Evolutionary conservation across 1,140 invertebrate genomes (phyloP), one percentile per base, ranked within the genome.

Genomic region (Dendrolimus punctatus): DNA sequence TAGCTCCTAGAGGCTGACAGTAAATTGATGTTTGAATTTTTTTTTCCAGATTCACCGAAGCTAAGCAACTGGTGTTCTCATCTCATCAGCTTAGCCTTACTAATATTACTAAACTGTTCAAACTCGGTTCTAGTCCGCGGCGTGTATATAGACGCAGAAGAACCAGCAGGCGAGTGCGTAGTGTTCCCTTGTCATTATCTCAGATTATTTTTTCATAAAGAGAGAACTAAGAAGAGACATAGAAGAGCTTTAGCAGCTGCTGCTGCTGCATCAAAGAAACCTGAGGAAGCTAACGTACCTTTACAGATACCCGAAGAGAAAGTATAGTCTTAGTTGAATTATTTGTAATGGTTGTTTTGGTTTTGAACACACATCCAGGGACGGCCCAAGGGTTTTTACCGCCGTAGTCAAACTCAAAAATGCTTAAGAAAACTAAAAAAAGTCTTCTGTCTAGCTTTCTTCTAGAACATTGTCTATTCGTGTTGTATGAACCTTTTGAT

Each of bases 61-160:
- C 64, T 94, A 51, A 95, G 94, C 72, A 94, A 91, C 71, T 94
- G 93, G 92, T 88, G 94, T 39, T 93, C 92, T 0, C 93, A 95
- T 75, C 80, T 91, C 44, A 89, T 92, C 37, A 93, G 93, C 48
- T 90, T 95, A 46, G 72, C 91, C 2, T 80, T 95, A n/a, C 88
- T 95, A 8, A 91, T 95, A 5, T 88, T 95, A 2, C 82, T 95
- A n/a, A 95, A 95, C 61, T 95, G 93, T 68, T 93, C 93, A 60
- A 96, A 96, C 80, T 95, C 94, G 0, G 89, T 95, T 37, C 86
- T 96, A 39, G 94, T 95, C 2, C 89, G 94, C 45, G 95, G 94
- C 2, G 93, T 96, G 2, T 95, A 94, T 73, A 94, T 95, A 42
- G 94, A 96, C 76, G 94, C 91, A 0, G 94, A 95, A 69, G 94